Evolutionary conservation across 2,797 vertebrate genomes (phyloP).

Genomic region (Enteromius afrohamiltoni): DNA sequence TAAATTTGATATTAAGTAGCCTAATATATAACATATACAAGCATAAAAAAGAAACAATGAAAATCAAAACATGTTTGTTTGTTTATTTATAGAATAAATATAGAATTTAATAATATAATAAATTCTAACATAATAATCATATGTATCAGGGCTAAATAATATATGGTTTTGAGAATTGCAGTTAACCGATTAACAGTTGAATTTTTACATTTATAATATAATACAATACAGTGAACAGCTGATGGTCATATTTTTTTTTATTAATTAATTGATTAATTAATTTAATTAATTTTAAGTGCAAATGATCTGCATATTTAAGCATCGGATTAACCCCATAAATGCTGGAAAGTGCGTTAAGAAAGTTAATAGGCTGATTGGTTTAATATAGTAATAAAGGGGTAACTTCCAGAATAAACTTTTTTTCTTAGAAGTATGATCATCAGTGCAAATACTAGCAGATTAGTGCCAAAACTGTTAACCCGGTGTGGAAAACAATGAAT

Average conservation of each 20-base stretch:
- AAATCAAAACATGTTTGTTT: background rate
- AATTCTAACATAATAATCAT: background rate
- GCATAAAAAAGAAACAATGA: background rate
- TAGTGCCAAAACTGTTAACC: constrained; percentile 36
- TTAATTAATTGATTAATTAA: too few relatives aligned
- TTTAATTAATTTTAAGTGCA: too few relatives aligned
- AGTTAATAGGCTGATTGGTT: background rate
- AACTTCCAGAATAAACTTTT: constrained; percentile 5
- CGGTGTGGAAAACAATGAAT: constrained; percentile 59
- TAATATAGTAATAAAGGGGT: background rate
- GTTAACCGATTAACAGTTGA: background rate
- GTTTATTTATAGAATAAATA: background rate
- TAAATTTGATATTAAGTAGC: background rate
- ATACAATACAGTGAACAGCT: background rate
- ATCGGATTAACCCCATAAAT: background rate
- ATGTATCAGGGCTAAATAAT: background rate
- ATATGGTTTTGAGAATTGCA: background rate
- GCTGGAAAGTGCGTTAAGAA: background rate
- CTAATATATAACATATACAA: background rate
- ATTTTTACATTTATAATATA: background rate
- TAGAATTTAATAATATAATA: background rate
- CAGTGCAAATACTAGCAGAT: constrained; percentile 28
- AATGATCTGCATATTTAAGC: background rate
- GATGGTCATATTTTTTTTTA: too few relatives aligned
- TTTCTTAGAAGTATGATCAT: constrained; percentile 23